Evolutionary conservation across 1,140 invertebrate genomes (phyloP).

Genomic region (Aphelinus atriplicis): DNA sequence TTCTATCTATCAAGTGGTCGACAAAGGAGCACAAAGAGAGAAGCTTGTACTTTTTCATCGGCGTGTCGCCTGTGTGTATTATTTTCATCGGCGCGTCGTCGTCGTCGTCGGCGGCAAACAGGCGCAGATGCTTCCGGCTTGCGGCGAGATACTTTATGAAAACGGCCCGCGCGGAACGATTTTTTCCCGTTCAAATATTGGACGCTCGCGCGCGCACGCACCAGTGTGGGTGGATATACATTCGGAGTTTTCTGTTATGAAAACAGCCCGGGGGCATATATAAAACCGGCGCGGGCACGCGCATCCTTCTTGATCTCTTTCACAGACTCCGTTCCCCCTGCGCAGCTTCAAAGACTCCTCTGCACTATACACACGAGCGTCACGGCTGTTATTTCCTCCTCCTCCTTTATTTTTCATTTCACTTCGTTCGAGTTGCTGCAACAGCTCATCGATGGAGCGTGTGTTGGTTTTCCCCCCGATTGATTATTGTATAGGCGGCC

Average conservation of each 20-base stretch:
- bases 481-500: no score
- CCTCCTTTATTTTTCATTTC: neutral
- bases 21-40: conserved; percentile 9
- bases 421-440: no score
- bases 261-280: conserved; percentile 5
- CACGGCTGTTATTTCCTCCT: neutral
- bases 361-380: conserved; percentile 24
- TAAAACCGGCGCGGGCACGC: neutral
- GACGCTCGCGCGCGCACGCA: neutral
- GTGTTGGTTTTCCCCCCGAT: no score
- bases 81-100: neutral
- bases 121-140: conserved; percentile 5
- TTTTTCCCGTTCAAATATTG: conserved; percentile 48
- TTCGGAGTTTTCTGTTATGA: conserved; percentile 1
- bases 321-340: conserved; percentile 10
- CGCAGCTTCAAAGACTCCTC: conserved; percentile 20
- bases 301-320: conserved; percentile 3
- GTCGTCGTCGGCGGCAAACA: neutral
- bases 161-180: conserved; percentile 18
- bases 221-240: no score
- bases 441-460: no score
- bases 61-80: neutral
- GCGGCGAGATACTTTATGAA: neutral
- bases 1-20: neutral
- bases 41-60: neutral